Evolutionary conservation across 2,113 vertebrate species (phyloP).

Genomic region (Onychostruthus taczanowskii): DNA sequence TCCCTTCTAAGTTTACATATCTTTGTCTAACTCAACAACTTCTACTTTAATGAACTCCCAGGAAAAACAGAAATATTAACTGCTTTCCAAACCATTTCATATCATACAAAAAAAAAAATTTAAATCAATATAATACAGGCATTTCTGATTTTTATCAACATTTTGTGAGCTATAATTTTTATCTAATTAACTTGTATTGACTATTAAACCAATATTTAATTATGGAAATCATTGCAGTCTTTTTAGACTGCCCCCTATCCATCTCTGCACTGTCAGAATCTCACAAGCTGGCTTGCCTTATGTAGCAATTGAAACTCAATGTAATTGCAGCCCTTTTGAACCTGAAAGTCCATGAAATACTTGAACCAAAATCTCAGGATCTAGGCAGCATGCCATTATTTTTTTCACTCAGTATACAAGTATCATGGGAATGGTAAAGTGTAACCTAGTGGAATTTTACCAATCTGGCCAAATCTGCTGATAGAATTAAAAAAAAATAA

Average conservation of each 20-base stretch:
- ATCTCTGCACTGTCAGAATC: neutral
- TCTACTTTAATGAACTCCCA: neutral
- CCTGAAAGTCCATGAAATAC: neutral
- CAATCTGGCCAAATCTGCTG: neutral
- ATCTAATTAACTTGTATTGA: neutral
- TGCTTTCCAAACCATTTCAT: neutral
- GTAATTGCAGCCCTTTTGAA: neutral
- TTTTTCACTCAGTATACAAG: neutral
- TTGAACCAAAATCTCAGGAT: neutral
- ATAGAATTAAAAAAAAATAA: neutral
- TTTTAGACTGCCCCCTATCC: neutral
- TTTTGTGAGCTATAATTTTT: neutral
- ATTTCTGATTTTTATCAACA: neutral
- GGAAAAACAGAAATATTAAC: neutral
- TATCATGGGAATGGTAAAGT: neutral
- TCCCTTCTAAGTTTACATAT: neutral
- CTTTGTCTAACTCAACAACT: neutral
- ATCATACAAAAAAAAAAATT: neutral
- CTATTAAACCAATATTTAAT: neutral
- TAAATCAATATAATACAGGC: neutral
- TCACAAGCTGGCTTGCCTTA: neutral
- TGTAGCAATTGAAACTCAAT: neutral
- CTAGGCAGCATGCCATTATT: neutral
- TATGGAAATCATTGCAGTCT: neutral
- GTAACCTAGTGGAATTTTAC: neutral